Percentiles rank a stretch among this genome's conserved stretches.
Conservation (phyloP, 2,797 vertebrate species). For the Eulemur albifrons region DNA sequence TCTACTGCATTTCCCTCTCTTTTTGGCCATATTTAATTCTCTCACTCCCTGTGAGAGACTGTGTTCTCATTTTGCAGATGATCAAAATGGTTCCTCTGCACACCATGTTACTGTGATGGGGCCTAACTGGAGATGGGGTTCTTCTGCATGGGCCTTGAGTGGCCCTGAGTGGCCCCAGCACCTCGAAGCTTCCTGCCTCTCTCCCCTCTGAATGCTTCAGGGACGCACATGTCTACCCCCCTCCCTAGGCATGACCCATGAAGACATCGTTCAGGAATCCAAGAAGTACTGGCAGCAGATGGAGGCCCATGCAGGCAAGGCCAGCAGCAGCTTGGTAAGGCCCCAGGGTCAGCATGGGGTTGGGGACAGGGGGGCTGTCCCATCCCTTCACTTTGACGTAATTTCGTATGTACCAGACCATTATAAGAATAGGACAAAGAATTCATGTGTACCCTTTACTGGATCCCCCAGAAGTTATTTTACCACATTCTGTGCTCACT, state of each 20-base stretch:
- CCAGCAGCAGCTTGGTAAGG: conserved; percentile 84
- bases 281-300: conserved; percentile 97
- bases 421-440: background rate
- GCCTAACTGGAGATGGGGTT: background rate
- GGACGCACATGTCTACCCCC: background rate
- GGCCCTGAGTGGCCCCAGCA: background rate
- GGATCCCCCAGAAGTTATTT: background rate
- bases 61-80: background rate
- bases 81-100: background rate
- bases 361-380: no score
- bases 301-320: conserved; percentile 91
- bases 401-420: background rate
- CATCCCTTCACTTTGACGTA: background rate
- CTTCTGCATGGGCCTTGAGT: background rate
- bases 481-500: background rate
- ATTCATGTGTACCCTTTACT: background rate
- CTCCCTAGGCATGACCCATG: conserved; percentile 94
- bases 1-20: background rate
- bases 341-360: background rate
- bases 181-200: background rate
- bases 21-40: background rate
- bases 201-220: background rate
- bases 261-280: conserved; percentile 98
- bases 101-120: rapidly evolving
- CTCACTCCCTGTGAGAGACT: background rate